phyloP scores from a whole-genome alignment of 2,888 invertebrate species.

The Nineta flava region DNA sequence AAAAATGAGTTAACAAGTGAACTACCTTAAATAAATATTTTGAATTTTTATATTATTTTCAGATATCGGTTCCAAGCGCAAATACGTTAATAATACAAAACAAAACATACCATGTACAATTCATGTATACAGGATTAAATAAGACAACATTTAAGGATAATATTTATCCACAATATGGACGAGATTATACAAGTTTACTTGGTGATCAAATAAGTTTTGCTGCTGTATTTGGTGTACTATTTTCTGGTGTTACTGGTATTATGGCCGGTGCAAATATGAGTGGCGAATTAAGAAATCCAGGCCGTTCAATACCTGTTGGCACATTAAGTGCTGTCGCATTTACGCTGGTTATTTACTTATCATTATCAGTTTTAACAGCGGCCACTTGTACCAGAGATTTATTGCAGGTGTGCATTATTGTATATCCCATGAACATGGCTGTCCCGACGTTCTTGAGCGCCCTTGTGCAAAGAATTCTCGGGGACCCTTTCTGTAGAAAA shows the following conservation, averaged over 20 bases:
- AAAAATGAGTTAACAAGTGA: too few species aligned
- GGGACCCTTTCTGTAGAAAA: too few species aligned
- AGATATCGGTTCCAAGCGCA: conserved; percentile 63
- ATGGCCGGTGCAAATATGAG: conserved; percentile 99
- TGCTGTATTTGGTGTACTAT: conserved; percentile 92
- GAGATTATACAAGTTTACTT: conserved; percentile 58
- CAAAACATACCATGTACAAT: conserved; percentile 31
- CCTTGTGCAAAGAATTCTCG: too few species aligned
- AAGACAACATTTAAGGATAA: conserved; percentile 59
- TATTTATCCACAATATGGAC: conserved; percentile 54
- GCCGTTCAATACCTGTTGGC: conserved; percentile 83
- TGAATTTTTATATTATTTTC: conserved; percentile 14
- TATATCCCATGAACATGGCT: too few species aligned
- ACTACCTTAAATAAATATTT: conserved; percentile 3
- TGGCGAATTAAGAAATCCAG: conserved; percentile 88
- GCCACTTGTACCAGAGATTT: conserved; percentile 58
- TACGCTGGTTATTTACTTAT: conserved; percentile 72
- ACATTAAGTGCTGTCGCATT: conserved; percentile 80
- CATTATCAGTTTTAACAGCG: conserved; percentile 70
- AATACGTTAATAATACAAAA: conserved; percentile 48
- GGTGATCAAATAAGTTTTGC: conserved; percentile 66
- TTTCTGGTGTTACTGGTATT: conserved; percentile 96
- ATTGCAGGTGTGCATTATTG: conserved; percentile 19
- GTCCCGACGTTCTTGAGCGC: too few species aligned
- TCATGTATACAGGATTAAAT: conserved; percentile 69